Percentiles rank a stretch among this genome's conserved stretches.
Conservation (phyloP, 2,888 invertebrate genomes). For the Teleiodes luculella region DNA sequence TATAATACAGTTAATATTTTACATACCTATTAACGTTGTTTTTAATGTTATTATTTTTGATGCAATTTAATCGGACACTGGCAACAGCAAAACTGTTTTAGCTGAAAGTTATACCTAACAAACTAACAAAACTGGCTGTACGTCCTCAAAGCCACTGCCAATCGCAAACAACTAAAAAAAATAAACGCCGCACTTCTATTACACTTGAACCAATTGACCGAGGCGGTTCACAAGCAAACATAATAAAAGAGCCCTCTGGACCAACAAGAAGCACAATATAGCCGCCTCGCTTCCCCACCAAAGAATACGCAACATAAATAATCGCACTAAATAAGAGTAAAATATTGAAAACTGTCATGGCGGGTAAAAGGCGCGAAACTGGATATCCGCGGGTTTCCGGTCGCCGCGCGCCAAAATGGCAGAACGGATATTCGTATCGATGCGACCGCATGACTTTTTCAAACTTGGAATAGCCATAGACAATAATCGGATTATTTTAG, state of each 20-base stretch:
- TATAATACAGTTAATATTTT: too few relatives aligned
- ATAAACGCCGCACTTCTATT: conserved; percentile 18
- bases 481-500: conserved; percentile 32
- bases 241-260: conserved; percentile 36
- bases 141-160: not conserved
- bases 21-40: too few relatives aligned
- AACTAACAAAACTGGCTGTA: conserved; percentile 4
- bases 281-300: conserved; percentile 50
- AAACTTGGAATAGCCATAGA: conserved; percentile 37
- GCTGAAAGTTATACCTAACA: not conserved
- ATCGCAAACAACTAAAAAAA: conserved; percentile 13
- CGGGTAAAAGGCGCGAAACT: conserved; percentile 70
- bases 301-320: conserved; percentile 73
- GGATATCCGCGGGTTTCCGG: conserved; percentile 76
- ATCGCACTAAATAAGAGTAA: conserved; percentile 76
- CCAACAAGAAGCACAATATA: conserved; percentile 48
- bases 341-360: conserved; percentile 77
- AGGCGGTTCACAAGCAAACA: conserved; percentile 26
- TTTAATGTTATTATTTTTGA: too few relatives aligned
- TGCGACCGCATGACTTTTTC: conserved; percentile 37
- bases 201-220: conserved; percentile 22
- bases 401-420: conserved; percentile 70
- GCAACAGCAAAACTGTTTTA: too few relatives aligned
- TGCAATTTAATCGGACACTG: too few relatives aligned
- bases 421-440: conserved; percentile 70